These are phyloP conservation scores for Apamea anceps DNA, from an alignment of 2,888 invertebrate species.

Conservation along the genomic window DNA sequence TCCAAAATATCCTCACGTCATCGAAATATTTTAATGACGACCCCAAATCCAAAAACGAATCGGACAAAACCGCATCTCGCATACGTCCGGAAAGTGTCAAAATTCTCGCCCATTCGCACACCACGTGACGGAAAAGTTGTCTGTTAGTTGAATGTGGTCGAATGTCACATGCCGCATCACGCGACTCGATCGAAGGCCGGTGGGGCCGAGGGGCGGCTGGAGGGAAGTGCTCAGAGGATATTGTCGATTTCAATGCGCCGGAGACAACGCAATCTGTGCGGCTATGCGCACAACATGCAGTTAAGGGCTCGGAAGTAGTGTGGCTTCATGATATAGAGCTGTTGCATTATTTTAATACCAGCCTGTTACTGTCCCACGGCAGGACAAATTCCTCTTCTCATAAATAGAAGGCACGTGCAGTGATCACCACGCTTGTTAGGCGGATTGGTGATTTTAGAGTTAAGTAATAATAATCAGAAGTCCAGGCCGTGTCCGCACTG, in stretches of 20 bases:
- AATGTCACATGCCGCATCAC: conserved; percentile 65
- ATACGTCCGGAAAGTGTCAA: conserved; percentile 6
- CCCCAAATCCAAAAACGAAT: background rate
- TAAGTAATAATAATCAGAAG: background rate
- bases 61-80: background rate
- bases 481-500: background rate
- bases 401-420: background rate
- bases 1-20: background rate
- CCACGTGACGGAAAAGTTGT: conserved; percentile 46
- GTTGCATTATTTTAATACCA: background rate
- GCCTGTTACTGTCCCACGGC: background rate
- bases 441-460: background rate
- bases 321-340: background rate
- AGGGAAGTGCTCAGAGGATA: conserved; percentile 79
- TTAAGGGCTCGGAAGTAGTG: conserved; percentile 37
- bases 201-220: conserved; percentile 70
- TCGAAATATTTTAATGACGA: background rate
- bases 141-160: conserved; percentile 34
- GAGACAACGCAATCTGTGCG: conserved; percentile 71
- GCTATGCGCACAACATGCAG: conserved; percentile 55
- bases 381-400: background rate
- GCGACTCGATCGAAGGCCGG: conserved; percentile 73
- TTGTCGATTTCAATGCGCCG: conserved; percentile 80
- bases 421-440: background rate
- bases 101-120: conserved; percentile 16